phyloP scores from a whole-genome alignment of 2,888 invertebrate genomes.

The Apantesis nais region DNA sequence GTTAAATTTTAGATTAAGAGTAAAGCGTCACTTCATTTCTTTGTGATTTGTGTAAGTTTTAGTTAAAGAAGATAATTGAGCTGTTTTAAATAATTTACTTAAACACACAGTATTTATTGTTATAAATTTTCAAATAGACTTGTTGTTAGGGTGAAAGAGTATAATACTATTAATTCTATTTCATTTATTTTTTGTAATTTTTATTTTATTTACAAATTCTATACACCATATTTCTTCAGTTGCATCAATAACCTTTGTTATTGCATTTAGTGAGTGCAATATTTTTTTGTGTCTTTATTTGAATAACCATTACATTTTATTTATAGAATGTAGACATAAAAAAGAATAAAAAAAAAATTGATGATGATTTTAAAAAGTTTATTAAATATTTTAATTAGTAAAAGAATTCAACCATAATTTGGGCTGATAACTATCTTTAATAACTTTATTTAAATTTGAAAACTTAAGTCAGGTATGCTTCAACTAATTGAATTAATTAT shows the following conservation, averaged over 20 bases:
- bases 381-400: no score
- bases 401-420: no score
- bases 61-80: not conserved
- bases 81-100: not conserved
- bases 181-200: not conserved
- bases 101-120: not conserved
- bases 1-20: not conserved
- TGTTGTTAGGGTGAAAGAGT: not conserved
- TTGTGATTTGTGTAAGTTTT: not conserved
- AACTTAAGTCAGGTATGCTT: no score
- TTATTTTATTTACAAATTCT: not conserved
- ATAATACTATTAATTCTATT: no score
- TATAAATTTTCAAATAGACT: not conserved
- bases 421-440: no score
- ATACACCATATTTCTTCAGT: not conserved
- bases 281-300: not conserved
- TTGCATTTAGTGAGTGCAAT: not conserved
- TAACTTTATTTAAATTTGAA: no score
- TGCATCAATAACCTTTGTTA: conserved; percentile 13
- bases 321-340: not conserved
- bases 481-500: no score
- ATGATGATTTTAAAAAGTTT: no score
- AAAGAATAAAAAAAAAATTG: not conserved
- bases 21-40: not conserved
- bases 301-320: not conserved